phyloP scores from a whole-genome alignment of 2,113 vertebrate genomes.

The Cichladusa arquata region DNA sequence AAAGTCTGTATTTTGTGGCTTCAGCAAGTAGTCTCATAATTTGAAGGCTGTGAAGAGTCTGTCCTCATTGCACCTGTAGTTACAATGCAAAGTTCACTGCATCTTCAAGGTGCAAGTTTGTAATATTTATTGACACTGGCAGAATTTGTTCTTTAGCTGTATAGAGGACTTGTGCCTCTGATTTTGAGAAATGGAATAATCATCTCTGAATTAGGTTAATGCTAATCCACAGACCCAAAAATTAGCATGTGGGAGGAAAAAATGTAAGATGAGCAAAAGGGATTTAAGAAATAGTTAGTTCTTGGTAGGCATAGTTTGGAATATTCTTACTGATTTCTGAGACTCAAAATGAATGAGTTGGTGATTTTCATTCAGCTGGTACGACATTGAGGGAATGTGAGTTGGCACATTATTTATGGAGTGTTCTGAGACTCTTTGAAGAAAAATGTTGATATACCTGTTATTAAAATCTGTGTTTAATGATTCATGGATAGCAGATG shows the following conservation, averaged over 20 bases:
- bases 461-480: conserved; percentile 8
- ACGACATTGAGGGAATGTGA: neutral
- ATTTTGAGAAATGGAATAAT: neutral
- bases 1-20: neutral
- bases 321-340: neutral
- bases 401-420: neutral
- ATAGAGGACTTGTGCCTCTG: neutral
- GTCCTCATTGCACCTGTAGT: neutral
- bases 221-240: neutral
- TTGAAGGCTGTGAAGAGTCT: neutral
- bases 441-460: neutral
- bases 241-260: neutral
- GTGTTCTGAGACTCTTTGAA: neutral
- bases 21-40: neutral
- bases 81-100: neutral
- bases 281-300: neutral
- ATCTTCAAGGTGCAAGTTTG: neutral
- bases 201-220: neutral
- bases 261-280: neutral
- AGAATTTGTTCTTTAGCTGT: neutral
- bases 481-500: neutral
- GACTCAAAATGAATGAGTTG: neutral
- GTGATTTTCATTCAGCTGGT: neutral
- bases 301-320: neutral
- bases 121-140: neutral